Conservation (phyloP, 2,797 vertebrate species). For the Acridotheres tristis region DNA sequence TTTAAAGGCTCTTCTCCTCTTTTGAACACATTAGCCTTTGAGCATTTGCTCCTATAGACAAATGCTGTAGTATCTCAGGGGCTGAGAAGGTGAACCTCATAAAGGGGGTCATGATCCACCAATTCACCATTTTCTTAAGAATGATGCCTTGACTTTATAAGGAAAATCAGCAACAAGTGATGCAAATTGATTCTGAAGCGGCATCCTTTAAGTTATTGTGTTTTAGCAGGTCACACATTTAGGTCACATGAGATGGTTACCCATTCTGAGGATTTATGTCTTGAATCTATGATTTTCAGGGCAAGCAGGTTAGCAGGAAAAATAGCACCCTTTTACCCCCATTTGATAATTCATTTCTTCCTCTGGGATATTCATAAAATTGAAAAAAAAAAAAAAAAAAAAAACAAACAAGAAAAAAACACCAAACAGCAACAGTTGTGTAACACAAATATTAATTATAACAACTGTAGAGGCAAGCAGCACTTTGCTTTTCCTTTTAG, state of each 20-base stretch:
- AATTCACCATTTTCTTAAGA: conserved; percentile 85
- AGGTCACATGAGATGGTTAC: conserved; percentile 76
- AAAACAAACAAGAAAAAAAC: no score
- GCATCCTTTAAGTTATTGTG: conserved; percentile 83
- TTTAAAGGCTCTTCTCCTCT: conserved; percentile 91
- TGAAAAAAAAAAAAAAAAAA: not conserved
- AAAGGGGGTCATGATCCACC: conserved; percentile 91
- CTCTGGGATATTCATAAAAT: not conserved
- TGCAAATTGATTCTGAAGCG: conserved; percentile 87
- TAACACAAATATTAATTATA: not conserved
- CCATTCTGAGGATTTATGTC: conserved; percentile 69
- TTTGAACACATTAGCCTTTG: conserved; percentile 87
- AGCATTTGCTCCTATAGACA: conserved; percentile 89
- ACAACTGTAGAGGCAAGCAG: not conserved
- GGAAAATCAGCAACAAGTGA: conserved; percentile 84
- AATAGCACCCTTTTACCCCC: not conserved
- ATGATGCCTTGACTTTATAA: conserved; percentile 82
- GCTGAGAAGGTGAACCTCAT: conserved; percentile 92
- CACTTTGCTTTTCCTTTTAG: not conserved
- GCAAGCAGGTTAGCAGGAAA: conserved; percentile 64
- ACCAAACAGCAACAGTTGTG: not conserved
- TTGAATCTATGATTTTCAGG: conserved; percentile 80
- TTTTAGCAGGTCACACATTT: conserved; percentile 80
- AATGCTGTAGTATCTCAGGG: conserved; percentile 87
- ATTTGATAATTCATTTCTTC: not conserved